Base-by-base conservation (phyloP, 2,113 vertebrate species). In the Pitta sordida region DNA sequence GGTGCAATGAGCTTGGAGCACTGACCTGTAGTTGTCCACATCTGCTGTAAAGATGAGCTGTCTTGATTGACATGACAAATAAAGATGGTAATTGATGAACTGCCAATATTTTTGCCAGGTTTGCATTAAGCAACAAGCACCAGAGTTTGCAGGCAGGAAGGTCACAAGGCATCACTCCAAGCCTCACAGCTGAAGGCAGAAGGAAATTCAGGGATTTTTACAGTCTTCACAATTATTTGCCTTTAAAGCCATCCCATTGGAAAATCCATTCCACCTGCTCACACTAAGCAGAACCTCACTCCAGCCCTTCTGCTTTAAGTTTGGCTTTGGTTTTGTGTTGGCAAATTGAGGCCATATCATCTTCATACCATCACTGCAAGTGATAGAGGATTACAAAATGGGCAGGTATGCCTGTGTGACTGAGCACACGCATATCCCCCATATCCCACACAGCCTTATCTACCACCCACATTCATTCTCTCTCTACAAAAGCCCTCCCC, bases 401-500 rank as follows among this genome's bases (percentile, higher is more conserved):
- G 20, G 26, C 80, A 91, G 34, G 11, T 88, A 8, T 1, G 15
- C 29, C 52, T 56, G n/a, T n/a, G 18, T 56, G 17, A 37, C 37
- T 79, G 53, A 68, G 27, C 53, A 76, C 8, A 51, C 56, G 70
- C 30, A 60, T 52, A 80, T 11, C 9, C 43, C n/a, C 39, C 19
- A 29, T 6, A 49, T 36, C 55, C 84, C n/a, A 1, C 1, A 17
- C 0, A 67, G 32, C 60, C 8, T 82, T 7, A 21, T 1, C 5
- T 27, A 30, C n/a, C 48, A 63, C 60, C 52, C 7, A 5, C 44
- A 44, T 48, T 48, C n/a, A 12, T 29, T 20, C 6, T 1, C 24
- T 30, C 29, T 34, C 39, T 22, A 36, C 36, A 49, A 56, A 90
- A 83, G 56, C 3, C 24, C 48, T 83, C 49, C 71, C 32, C 67